Evolutionary conservation across 2,797 vertebrate genomes (phyloP), one percentile per base, ranked within the genome.

Genomic region (Muraenolepis orangiensis): DNA sequence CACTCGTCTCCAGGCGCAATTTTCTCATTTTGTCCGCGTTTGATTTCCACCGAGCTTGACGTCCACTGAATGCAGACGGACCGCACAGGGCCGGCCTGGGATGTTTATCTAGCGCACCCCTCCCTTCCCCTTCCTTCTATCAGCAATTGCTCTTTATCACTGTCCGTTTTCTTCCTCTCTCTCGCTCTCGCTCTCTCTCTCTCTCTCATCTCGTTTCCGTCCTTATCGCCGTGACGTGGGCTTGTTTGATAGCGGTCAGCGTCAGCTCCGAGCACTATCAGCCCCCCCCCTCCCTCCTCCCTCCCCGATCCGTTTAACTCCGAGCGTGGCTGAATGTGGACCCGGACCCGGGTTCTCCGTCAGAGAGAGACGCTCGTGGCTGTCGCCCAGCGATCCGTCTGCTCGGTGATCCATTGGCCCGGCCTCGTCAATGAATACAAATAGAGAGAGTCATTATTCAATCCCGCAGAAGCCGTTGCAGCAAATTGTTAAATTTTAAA

Each of bases 401-500:
- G 38, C 38, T 40, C 38, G 38, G 18, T 71, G 14, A 16, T 69
- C 64, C 51, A 32, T 64, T 75, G 61, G 69, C 71, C 66, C 80
- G 57, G 61, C 40, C 72, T 80, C 72, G 76, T 30, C 64, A 29
- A 69, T 76, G 69, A 76, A 78, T 36, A 8, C 64, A 64, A 72
- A 74, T 46, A 30, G 74, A n/a, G 16, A 13, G 31, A 16, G 40
- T 46, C 40, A 46, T 46, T 46, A 46, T 46, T 46, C 40, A 46
- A 46, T 18, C 13, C 40, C 40, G 13, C 88, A 81, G 80, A 87
- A 86, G 88, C 78, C 84, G 80, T 86, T 87, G 89, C 88, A 89
- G 90, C 84, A 90, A 91, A 92, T 90, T 89, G 87, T 87, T 89
- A 87, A 91, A 46, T 46, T 91, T 91, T 86, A 90, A 89, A 90